Evolutionary conservation across 2,888 invertebrate genomes (phyloP).

Genomic region (Strigamia maritima): DNA sequence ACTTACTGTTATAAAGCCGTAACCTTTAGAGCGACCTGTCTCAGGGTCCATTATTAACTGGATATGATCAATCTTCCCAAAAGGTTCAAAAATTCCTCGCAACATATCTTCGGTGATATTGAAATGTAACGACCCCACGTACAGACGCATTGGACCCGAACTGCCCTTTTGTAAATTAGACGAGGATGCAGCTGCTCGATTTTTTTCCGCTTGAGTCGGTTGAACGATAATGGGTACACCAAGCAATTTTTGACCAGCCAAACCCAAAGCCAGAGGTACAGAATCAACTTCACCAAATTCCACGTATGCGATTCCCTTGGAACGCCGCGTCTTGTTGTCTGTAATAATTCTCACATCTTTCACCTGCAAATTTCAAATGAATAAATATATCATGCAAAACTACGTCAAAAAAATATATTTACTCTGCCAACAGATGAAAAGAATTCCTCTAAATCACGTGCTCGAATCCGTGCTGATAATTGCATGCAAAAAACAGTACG

Average conservation of each 20-base stretch:
- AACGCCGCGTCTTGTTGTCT: conserved; percentile 96
- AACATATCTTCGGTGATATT: conserved; percentile 99
- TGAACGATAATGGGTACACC: conserved; percentile 98
- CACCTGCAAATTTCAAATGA: conserved; percentile 52
- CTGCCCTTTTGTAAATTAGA: conserved; percentile 76
- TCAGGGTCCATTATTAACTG: conserved; percentile 94
- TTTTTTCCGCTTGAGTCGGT: conserved; percentile 86
- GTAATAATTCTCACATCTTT: conserved; percentile 97
- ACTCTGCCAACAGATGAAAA: conserved; percentile 98
- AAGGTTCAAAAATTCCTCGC: conserved; percentile 95
- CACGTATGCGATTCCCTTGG: conserved; percentile 99
- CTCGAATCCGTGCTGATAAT: conserved; percentile 86
- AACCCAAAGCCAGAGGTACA: conserved; percentile 88
- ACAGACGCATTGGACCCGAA: conserved; percentile 91
- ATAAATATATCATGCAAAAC: neutral
- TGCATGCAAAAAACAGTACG: conserved; percentile 99
- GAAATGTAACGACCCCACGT: conserved; percentile 96
- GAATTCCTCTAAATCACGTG: conserved; percentile 94
- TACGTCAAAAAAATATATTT: conserved; percentile 34
- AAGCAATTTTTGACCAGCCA: conserved; percentile 90
- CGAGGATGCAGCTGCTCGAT: conserved; percentile 59
- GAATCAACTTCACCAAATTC: conserved; percentile 98
- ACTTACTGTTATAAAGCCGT: conserved; percentile 92
- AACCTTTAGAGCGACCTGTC: conserved; percentile 91
- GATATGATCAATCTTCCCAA: conserved; percentile 93